Evolutionary conservation across 2,113 vertebrate species (phyloP).

Genomic region (Neotoma lepida): DNA sequence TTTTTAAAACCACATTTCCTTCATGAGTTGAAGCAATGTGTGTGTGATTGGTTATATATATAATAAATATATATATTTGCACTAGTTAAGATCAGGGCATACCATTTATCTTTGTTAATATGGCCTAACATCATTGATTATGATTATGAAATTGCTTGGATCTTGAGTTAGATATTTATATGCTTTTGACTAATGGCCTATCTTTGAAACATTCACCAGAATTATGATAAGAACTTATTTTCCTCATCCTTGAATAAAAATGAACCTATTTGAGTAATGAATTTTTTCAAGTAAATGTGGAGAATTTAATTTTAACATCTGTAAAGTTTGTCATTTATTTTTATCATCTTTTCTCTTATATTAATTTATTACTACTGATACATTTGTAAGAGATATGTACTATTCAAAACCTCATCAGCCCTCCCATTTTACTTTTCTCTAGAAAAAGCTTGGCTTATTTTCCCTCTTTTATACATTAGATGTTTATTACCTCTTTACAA

Average conservation of each 20-base stretch:
- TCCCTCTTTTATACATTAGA: neutral
- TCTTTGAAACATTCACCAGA: conserved; percentile 23
- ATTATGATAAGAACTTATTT: neutral
- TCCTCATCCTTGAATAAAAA: conserved; percentile 16
- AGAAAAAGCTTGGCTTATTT: conserved; percentile 15
- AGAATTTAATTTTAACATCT: conserved; percentile 7
- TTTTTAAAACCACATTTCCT: neutral
- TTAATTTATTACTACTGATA: conserved; percentile 1
- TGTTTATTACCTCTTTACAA: conserved; percentile 31
- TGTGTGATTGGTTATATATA: neutral
- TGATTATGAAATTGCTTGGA: conserved; percentile 18
- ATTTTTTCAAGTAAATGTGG: neutral
- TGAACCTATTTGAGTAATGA: neutral
- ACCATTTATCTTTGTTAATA: conserved; percentile 18
- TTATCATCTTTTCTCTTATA: neutral
- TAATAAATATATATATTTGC: neutral
- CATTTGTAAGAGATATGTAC: conserved; percentile 16
- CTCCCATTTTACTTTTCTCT: conserved; percentile 2
- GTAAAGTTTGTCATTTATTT: conserved; percentile 26
- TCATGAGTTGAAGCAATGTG: neutral
- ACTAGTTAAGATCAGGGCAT: neutral
- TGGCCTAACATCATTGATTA: conserved; percentile 31
- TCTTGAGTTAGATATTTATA: conserved; percentile 3
- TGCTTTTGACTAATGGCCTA: neutral
- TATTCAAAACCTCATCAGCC: neutral